A percentile compares a stretch with the other conserved stretches of the same genome.
These are phyloP conservation scores for Pseudomyrmex cubaensis DNA, from an alignment of 1,140 invertebrate genomes.

Conservation along the genomic window DNA sequence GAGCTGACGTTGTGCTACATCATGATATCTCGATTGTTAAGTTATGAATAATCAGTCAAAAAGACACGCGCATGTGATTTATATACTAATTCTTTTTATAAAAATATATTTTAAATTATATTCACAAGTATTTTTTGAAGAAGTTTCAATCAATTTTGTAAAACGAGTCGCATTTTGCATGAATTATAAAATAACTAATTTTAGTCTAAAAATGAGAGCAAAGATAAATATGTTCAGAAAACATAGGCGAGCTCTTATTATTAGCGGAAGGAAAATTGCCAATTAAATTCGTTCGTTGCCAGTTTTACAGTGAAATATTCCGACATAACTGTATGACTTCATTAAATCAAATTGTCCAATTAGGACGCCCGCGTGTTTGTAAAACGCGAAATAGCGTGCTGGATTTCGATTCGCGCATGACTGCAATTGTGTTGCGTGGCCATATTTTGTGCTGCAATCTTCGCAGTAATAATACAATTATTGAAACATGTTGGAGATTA, in stretches of 20 bases:
- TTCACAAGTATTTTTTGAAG: no score
- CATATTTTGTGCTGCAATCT: background rate
- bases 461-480: slow-evolving; percentile 22
- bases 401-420: slow-evolving; percentile 51
- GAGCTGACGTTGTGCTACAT: background rate
- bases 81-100: background rate
- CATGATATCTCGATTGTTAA: slow-evolving; percentile 19
- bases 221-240: no score
- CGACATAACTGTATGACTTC: slow-evolving; percentile 51
- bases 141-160: no score
- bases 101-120: background rate
- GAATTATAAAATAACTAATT: no score
- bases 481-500: slow-evolving; percentile 2
- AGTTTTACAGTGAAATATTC: slow-evolving; percentile 58
- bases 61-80: background rate
- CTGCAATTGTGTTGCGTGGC: background rate
- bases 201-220: no score
- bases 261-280: slow-evolving; percentile 19
- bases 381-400: slow-evolving; percentile 17
- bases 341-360: slow-evolving; percentile 71
- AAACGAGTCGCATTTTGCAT: no score
- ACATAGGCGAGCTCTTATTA: background rate
- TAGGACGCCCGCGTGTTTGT: slow-evolving; percentile 59
- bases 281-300: slow-evolving; percentile 57
- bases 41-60: slow-evolving; percentile 7